Base-by-base conservation (phyloP, 2,888 invertebrate genomes). In the Drosophila pseudotakahashii region DNA sequence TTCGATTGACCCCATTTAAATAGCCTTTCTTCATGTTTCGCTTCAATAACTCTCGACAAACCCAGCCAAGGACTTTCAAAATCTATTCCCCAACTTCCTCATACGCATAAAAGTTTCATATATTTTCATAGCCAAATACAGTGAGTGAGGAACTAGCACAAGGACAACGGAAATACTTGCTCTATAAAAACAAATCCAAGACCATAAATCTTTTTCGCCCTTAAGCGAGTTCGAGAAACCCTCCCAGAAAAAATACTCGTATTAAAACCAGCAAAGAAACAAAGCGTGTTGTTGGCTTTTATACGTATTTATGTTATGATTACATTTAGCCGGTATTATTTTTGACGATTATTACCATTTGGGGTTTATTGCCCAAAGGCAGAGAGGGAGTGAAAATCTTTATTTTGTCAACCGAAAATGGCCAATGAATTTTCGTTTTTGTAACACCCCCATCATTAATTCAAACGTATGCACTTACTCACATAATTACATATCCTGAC, bases 91-190 rank as follows among this genome's bases (percentile, higher is more conserved):
- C 59, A 70, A 70, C 67, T 70, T 48, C 44, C 26, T 32, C n/a
- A 16, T 48, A 48, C 54, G 52, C 71, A 61, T 58, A 62, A 47
- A 58, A 64, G 34, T 75, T 75, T 53, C 41, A 70, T 73, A 50
- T 44, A 13, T 73, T 57, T 47, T 13, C 48, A 60, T 61, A 53
- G 58, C 48, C 53, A 36, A 47, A 47, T n/a, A 36, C 9, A 44
- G 32, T 16, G 23, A 14, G 45, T 30, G 19, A 14, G 50, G 50
- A 73, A 75, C 66, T 75, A 37, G 78, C 41, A 48, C 78, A 78
- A 80, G 78, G 78, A 80, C 81, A 78, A 57, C 78, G 78, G 81
- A 78, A 69, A 69, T 63, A 67, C 47, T 66, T 67, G 77, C 62
- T 67, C 80, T 67, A 77, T 77, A 79, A 77, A 79, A 74, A 61